Base-by-base conservation (phyloP, 2,888 invertebrate species). In the Pterobdella sp. region DNA sequence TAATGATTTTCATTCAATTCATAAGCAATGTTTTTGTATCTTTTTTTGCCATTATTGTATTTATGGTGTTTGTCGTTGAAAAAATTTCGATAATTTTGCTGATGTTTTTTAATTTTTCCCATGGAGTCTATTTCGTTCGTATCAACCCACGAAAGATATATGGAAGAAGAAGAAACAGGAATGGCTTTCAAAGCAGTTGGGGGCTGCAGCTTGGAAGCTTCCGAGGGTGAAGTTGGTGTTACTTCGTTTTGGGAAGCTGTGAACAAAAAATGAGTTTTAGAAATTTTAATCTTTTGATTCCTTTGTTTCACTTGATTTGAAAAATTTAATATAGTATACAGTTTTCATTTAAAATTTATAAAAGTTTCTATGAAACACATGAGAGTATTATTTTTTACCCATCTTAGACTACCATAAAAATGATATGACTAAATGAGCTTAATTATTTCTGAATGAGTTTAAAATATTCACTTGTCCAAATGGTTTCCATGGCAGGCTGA, bases 151-250 rank as follows among this genome's bases (percentile, higher is more conserved):
- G 49, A 29, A 26, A 66, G 64, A 37, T 63, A 32, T 0, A 95
- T 93, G 0, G 94, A 91, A 1, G 89, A 89, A 0, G 93, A 89
- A 7, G 95, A 94, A 80, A 95, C 86, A 79, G 96, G 92, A 76
- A 91, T 91, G 0, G 94, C 94, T 84, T 82, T 90, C 2, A 94
- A 85, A 0, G 92, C 93, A 32, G 93, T 89, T 0, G 94, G 94
- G n/a, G 93, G 91, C 79, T 90, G 88, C 77, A 93, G 71, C 3
- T 3, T 4, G 26, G 65, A 71, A 18, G 60, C 60, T 35, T 18
- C 32, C n/a, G 32, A 71, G 1, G 26, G 35, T 63, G 36, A 63
- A 29, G 31, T 56, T 63, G 22, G 63, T 63, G 34, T 35, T 7
- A 3, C 60, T 56, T 56, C n/a, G 4, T 56, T 56, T 56, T 56